Evolutionary conservation across 2,113 vertebrate species (phyloP).

Genomic region (Sitta europaea): DNA sequence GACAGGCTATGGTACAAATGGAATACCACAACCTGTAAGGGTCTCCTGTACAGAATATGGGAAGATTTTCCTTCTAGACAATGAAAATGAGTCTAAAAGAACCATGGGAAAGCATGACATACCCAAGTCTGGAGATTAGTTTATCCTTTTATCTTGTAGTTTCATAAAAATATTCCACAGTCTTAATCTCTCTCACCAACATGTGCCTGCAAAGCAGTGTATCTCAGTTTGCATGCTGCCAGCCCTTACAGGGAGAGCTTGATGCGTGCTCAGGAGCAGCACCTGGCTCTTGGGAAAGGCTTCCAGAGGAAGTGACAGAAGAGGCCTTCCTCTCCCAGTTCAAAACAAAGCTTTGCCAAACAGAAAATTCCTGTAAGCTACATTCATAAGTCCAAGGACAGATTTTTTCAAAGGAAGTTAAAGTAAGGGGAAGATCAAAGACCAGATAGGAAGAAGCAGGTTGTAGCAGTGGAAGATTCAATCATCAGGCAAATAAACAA

Average conservation of each 20-base stretch:
- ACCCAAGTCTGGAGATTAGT: neutral
- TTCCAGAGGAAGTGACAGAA: slow-evolving; percentile 9
- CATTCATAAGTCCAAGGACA: slow-evolving; percentile 27
- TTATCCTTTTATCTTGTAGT: neutral
- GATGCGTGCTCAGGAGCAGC: neutral
- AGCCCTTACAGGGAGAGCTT: neutral
- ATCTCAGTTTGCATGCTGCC: neutral
- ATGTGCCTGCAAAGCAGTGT: neutral
- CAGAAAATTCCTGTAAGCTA: slow-evolving; percentile 58
- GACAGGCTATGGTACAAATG: neutral
- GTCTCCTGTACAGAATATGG: neutral
- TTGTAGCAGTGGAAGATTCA: slow-evolving; percentile 27
- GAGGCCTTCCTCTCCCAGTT: neutral
- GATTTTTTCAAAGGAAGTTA: slow-evolving; percentile 33
- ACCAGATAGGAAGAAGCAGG: slow-evolving; percentile 34
- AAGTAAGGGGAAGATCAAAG: slow-evolving; percentile 30
- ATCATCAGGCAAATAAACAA: slow-evolving; percentile 45
- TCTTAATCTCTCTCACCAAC: neutral
- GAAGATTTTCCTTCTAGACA: neutral
- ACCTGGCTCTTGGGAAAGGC: neutral
- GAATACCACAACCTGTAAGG: neutral
- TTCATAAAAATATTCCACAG: neutral
- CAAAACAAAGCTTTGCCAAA: slow-evolving; percentile 21
- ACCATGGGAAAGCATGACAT: neutral
- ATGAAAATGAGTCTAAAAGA: neutral